Base-by-base conservation (phyloP, 2,113 vertebrate species). In the Xenotilapia leptura region DNA sequence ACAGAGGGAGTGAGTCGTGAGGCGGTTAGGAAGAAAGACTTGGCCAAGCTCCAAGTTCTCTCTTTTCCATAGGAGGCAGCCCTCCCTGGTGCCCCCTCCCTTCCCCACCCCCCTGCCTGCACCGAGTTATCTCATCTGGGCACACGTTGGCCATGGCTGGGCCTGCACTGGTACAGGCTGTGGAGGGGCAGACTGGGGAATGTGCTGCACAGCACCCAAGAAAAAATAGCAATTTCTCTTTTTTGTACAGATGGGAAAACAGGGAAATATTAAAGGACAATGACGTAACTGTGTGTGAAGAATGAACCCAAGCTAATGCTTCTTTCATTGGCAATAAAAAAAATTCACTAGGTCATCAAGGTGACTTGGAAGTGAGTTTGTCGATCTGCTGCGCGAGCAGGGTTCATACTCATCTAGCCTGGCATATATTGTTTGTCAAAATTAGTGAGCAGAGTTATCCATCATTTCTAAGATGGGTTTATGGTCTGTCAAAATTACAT, bases 121-220 rank as follows among this genome's bases (percentile, higher is more conserved):
- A 85, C 90, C 4, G 56, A 95, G 94, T 96, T 96, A 97, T 97
- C 96, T 96, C 96, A 96, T 95, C 93, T 96, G 95, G 96, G 94
- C 96, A 96, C 95, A 87, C 95, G 86, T 93, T 95, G 90, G 94
- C 91, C 80, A 4, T n/a, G 81, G 89, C 93, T 91, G 91, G 92
- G 94, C 90, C 89, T 89, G 87, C 93, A 90, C 88, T 70, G 83
- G 90, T 89, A 55, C 91, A 80, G 92, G 86, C 92, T 93, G 88
- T 86, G 90, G 91, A 93, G 85, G 86, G 86, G 89, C 92, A 92
- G 84, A 89, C 82, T 42, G 45, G 88, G 51, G 45, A 90, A 83
- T 31, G 77, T 60, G 90, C 88, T 77, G 80, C 82, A 79, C 28
- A 17, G 26, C 56, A 84, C 38, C 56, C 82, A 68, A 31, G 45